phyloP scores from a whole-genome alignment of 2,888 invertebrate genomes.

The Eucera pruinosa region DNA sequence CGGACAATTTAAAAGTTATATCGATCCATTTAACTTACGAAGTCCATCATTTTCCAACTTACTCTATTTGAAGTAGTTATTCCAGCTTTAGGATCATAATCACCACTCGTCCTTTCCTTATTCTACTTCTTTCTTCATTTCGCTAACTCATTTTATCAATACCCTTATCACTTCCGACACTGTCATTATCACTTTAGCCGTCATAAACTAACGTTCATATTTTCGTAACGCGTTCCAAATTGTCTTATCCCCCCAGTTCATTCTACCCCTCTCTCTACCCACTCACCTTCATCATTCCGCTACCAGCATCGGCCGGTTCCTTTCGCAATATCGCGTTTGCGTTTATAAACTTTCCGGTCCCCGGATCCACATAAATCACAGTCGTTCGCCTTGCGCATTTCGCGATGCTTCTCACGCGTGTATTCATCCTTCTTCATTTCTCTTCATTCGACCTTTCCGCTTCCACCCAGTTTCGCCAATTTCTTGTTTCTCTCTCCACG shows the following conservation, averaged over 20 bases:
- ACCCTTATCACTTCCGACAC: too few relatives aligned
- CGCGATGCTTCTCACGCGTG: slow-evolving; percentile 44
- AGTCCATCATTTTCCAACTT: too few relatives aligned
- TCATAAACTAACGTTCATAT: neutral
- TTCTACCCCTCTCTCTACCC: neutral
- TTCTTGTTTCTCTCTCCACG: neutral
- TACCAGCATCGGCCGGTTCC: neutral
- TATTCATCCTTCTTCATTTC: slow-evolving; percentile 55
- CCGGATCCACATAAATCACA: slow-evolving; percentile 50
- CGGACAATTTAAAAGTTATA: too few relatives aligned
- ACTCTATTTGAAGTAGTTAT: too few relatives aligned
- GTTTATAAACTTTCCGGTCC: slow-evolving; percentile 51
- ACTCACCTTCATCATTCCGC: too few relatives aligned
- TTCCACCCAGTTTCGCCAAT: slow-evolving; percentile 24
- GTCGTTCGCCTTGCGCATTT: slow-evolving; percentile 17
- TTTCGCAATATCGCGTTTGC: slow-evolving; percentile 27
- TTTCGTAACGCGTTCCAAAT: neutral
- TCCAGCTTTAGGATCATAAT: neutral
- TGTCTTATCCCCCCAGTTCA: neutral
- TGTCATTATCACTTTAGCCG: neutral
- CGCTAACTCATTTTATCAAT: too few relatives aligned
- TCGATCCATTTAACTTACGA: too few relatives aligned
- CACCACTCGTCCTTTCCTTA: too few relatives aligned
- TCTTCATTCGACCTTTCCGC: slow-evolving; percentile 44
- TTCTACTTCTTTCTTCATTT: too few relatives aligned